Evolutionary conservation across 2,888 invertebrate genomes (phyloP), one percentile per base, ranked within the genome.

Genomic region (Atherix ibis): DNA sequence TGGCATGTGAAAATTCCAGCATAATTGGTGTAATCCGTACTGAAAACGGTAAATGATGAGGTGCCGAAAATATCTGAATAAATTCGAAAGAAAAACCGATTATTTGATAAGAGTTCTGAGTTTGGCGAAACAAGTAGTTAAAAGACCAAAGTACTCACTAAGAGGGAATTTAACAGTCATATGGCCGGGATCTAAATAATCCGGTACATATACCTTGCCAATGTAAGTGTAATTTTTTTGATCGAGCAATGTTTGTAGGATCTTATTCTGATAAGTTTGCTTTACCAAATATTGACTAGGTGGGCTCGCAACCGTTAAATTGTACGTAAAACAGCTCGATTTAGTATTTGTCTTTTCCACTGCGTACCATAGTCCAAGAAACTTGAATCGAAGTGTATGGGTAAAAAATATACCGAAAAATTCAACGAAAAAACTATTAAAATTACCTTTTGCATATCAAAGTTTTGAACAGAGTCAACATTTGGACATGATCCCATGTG

Each of bases 271-370:
- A 14, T 80, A 78, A 33, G 70, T 66, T 54, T 85, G 82, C 44
- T 77, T 73, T 38, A 84, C 54, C 41, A 69, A 56, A 48, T 77
- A 80, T 46, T 71, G 68, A 10, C 71, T 71, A 0, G 79, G 79
- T 50, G 80, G 79, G 2, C 69, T 67, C 0, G 73, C 71, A 42
- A 63, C 63, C 0, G 76, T 78, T 59, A 80, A 79, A 62, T 83
- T 82, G 58, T 84, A 82, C 2, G 73, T 73, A 48, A 84, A 70
- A 57, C 84, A 85, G 46, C 72, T 69, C 35, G 82, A 82, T 0
- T 76, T 79, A 0, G 83, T 84, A 5, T 80, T 76, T 2, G 83
- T 83, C 59, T 84, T 84, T 58, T 83, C 78, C 25, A 84, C 70
- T 10, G 77, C 83, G 56, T 77, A 80, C 84, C 84, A 85, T 12